phyloP scores from a whole-genome alignment of 2,797 vertebrate species.

The Tympanoctomys barrerae region DNA sequence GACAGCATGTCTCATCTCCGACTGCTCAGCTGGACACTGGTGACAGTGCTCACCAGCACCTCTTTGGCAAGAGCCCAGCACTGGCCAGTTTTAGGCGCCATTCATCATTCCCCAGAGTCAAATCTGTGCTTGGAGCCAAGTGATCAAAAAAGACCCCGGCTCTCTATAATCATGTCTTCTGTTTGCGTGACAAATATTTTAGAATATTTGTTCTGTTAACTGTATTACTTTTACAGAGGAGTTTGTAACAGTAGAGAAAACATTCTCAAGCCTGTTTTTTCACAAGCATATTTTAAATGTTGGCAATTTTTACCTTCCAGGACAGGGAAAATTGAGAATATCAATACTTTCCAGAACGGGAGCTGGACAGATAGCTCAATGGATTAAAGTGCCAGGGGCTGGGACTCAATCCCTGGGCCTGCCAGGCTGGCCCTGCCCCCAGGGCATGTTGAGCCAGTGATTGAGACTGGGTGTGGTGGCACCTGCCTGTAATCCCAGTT shows the following conservation, averaged over 20 bases:
- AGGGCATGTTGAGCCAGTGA: too few species aligned
- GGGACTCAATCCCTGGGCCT: too few species aligned
- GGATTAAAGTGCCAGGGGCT: too few species aligned
- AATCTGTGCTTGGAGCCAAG: background rate
- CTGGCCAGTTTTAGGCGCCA: background rate
- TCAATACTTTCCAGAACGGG: slow-evolving; percentile 54
- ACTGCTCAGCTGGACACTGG: background rate
- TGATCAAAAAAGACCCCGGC: background rate
- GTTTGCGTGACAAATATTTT: background rate
- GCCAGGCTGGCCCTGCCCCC: too few species aligned
- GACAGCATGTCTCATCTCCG: background rate
- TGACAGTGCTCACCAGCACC: accelerated
- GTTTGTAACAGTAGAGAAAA: slow-evolving; percentile 7
- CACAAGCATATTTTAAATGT: slow-evolving; percentile 39
- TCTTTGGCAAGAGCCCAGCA: background rate
- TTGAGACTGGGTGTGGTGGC: too few species aligned
- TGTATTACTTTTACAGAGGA: background rate
- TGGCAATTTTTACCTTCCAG: background rate
- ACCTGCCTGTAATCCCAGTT: too few species aligned
- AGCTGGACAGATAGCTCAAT: too few species aligned
- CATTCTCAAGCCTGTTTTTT: background rate
- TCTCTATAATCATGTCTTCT: background rate
- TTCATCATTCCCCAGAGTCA: background rate
- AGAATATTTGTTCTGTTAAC: slow-evolving; percentile 25
- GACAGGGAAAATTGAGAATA: background rate